Conservation (phyloP, 53 echinoderm and acorn worm species). For the Hippasteria phrygiana region DNA sequence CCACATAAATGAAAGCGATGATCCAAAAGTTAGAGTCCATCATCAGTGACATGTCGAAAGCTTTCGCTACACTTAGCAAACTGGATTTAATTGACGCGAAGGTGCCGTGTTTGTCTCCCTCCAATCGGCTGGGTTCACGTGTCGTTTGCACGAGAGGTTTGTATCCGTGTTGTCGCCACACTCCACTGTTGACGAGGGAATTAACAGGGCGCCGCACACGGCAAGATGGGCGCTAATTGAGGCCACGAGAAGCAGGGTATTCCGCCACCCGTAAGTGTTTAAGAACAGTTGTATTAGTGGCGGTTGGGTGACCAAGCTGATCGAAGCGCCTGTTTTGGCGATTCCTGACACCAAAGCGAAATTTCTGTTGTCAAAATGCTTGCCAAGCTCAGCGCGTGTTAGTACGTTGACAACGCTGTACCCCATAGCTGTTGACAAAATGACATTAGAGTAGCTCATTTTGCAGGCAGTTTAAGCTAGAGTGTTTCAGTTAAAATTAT, state of each 20-base stretch:
- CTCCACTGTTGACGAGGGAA: neutral
- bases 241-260: neutral
- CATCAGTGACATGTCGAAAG: slow-evolving; percentile 8
- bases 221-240: neutral
- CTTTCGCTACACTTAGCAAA: neutral
- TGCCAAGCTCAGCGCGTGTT: slow-evolving; percentile 1
- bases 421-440: too few species aligned
- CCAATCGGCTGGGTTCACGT: neutral
- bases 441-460: too few species aligned
- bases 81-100: neutral
- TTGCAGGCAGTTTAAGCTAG: too few species aligned
- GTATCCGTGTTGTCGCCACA: neutral
- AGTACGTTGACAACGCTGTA: neutral
- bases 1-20: neutral
- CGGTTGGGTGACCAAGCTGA: neutral
- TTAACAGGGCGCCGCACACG: slow-evolving; percentile 7
- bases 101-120: neutral
- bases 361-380: slow-evolving; percentile 17
- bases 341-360: slow-evolving; percentile 16
- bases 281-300: neutral
- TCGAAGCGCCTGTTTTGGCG: neutral
- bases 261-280: slow-evolving; percentile 12
- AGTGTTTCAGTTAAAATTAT: neutral
- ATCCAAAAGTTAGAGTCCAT: slow-evolving; percentile 23
- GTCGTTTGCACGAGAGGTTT: neutral